Evolutionary conservation across 1,140 invertebrate genomes (phyloP).

Genomic region (Ylistrum balloti): DNA sequence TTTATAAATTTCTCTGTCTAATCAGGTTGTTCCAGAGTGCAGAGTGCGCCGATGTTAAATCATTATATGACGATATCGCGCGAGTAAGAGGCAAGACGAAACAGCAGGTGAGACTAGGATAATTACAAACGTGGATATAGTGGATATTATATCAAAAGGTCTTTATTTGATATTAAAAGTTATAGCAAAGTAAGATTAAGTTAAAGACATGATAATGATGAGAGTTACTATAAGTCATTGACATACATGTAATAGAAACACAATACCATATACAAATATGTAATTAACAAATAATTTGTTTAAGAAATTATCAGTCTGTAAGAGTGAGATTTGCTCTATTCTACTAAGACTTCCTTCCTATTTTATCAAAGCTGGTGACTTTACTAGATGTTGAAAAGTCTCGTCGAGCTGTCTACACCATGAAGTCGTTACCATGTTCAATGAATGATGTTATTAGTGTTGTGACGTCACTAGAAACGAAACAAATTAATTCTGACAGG

Average conservation of each 20-base stretch:
- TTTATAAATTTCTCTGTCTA: neutral
- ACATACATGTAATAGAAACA: too few species aligned
- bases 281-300: too few species aligned
- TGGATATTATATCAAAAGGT: too few species aligned
- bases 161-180: too few species aligned
- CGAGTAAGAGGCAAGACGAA: slow-evolving; percentile 53
- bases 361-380: slow-evolving; percentile 65
- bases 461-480: slow-evolving; percentile 68
- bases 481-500: slow-evolving; percentile 73
- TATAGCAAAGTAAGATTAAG: too few species aligned
- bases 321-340: too few species aligned
- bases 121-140: too few species aligned
- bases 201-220: too few species aligned
- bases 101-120: slow-evolving; percentile 58
- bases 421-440: slow-evolving; percentile 70
- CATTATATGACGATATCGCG: slow-evolving; percentile 58
- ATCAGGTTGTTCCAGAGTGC: slow-evolving; percentile 48
- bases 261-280: too few species aligned
- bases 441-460: slow-evolving; percentile 70
- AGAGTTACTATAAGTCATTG: too few species aligned
- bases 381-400: slow-evolving; percentile 74
- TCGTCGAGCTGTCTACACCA: slow-evolving; percentile 70
- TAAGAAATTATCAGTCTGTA: too few species aligned
- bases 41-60: slow-evolving; percentile 32
- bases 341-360: too few species aligned